Evolutionary conservation across 2,797 vertebrate species (phyloP).

Genomic region (Pipistrellus pipistrellus): DNA sequence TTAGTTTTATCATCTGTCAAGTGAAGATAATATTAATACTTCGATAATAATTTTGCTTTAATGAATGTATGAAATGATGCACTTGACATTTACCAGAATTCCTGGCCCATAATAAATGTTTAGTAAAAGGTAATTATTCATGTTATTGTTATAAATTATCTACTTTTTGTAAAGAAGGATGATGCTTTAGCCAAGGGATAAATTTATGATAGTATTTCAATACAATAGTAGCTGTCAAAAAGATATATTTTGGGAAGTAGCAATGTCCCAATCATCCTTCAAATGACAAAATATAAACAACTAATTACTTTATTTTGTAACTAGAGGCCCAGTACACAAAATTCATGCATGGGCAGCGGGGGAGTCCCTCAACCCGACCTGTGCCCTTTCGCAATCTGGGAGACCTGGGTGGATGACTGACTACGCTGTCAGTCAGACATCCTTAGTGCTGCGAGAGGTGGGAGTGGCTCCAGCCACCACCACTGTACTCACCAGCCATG

Average conservation of each 20-base stretch:
- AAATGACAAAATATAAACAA: background rate
- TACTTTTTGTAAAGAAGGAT: background rate
- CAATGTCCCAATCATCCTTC: background rate
- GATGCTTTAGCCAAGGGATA: background rate
- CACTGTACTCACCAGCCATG: no score
- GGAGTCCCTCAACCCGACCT: no score
- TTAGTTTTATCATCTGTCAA: background rate
- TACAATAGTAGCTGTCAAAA: background rate
- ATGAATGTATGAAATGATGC: background rate
- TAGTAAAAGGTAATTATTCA: background rate
- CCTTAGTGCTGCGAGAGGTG: no score
- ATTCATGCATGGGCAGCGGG: no score
- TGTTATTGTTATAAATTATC: background rate
- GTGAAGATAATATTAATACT: background rate
- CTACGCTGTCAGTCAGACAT: no score
- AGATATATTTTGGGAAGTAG: background rate
- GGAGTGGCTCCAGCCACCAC: no score
- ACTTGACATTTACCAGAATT: conserved; percentile 38
- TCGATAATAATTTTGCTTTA: background rate
- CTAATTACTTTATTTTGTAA: background rate
- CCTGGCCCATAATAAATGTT: background rate
- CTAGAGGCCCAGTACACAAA: no score
- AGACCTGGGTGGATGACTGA: no score
- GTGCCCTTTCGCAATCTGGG: no score
- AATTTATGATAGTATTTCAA: background rate